Evolutionary conservation across 2,113 vertebrate genomes (phyloP).

Genomic region (Myrmecobius fasciatus): DNA sequence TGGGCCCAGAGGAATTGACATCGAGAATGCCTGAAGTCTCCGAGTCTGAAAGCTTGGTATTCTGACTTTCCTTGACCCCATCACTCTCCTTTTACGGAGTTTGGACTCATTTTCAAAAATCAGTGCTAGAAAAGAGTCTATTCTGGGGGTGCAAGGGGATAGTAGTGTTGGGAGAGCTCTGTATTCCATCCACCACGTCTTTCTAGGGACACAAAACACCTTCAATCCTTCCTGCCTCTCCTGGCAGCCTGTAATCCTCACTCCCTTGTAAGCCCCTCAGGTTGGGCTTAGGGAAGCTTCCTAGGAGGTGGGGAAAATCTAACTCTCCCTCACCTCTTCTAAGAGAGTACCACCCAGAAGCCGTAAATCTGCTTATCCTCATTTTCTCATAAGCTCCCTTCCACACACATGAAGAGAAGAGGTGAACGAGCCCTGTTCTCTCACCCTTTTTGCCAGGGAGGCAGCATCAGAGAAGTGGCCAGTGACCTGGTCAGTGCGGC

Average conservation of each 20-base stretch:
- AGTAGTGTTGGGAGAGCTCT: constrained; percentile 44
- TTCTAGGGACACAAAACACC: constrained; percentile 12
- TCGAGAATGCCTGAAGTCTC: constrained; percentile 23
- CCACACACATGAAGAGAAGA: constrained; percentile 36
- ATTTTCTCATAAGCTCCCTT: constrained; percentile 54
- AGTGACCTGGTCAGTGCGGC: constrained; percentile 88
- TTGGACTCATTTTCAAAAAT: constrained; percentile 55
- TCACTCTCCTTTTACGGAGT: constrained; percentile 34
- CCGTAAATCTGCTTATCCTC: constrained; percentile 66
- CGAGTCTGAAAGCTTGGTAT: constrained; percentile 39
- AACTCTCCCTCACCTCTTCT: constrained; percentile 48
- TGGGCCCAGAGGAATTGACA: constrained; percentile 40
- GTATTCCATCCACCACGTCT: constrained; percentile 13
- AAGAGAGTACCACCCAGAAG: neutral
- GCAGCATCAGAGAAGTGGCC: constrained; percentile 57
- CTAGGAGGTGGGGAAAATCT: constrained; percentile 49
- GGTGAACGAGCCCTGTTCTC: constrained; percentile 27
- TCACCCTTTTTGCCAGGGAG: constrained; percentile 45
- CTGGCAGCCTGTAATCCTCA: constrained; percentile 60
- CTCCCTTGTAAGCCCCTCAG: constrained; percentile 46
- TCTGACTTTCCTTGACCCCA: constrained; percentile 51
- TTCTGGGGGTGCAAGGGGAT: constrained; percentile 36
- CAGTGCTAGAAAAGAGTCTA: constrained; percentile 59
- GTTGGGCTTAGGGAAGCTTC: constrained; percentile 53
- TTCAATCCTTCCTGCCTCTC: constrained; percentile 59